These are phyloP conservation scores for Hylaeus volcanicus DNA, from an alignment of 1,140 invertebrate genomes.

Conservation along the genomic window DNA sequence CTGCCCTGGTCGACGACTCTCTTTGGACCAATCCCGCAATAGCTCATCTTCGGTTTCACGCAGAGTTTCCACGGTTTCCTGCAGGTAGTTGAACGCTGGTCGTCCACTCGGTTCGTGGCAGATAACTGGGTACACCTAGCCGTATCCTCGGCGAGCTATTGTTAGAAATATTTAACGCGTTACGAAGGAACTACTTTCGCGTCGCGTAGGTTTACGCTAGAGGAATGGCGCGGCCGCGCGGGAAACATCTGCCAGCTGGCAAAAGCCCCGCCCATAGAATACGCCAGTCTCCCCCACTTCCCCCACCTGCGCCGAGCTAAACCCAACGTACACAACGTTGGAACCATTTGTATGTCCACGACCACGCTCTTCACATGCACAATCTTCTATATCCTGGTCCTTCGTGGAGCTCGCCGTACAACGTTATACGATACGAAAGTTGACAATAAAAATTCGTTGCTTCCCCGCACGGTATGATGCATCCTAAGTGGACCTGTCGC, in stretches of 20 bases:
- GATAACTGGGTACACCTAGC: background rate
- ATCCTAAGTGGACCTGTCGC: conserved; percentile 4
- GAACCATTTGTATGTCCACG: conserved; percentile 34
- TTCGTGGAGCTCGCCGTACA: conserved; percentile 25
- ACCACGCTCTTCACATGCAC: conserved; percentile 13
- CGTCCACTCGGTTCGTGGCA: background rate
- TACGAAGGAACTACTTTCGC: conserved; percentile 74
- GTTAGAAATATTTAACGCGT: conserved; percentile 49
- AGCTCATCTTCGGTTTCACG: conserved; percentile 48
- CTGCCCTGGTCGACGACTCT: conserved; percentile 60
- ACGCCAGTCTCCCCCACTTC: conserved; percentile 66
- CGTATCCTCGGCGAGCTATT: conserved; percentile 31
- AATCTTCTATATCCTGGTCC: conserved; percentile 36
- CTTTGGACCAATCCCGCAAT: conserved; percentile 60
- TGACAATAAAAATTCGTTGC: conserved; percentile 47
- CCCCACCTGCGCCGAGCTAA: conserved; percentile 43
- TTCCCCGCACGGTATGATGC: conserved; percentile 12
- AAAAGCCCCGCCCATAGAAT: conserved; percentile 78
- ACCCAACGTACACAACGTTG: conserved; percentile 33
- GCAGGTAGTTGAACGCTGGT: background rate
- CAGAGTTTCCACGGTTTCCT: conserved; percentile 18
- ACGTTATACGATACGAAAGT: conserved; percentile 42
- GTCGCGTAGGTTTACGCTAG: conserved; percentile 77
- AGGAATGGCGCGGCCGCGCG: conserved; percentile 74
- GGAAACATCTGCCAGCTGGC: conserved; percentile 83